Evolutionary conservation across 2,888 invertebrate genomes (phyloP).

Genomic region (Tetranychus truncatus): DNA sequence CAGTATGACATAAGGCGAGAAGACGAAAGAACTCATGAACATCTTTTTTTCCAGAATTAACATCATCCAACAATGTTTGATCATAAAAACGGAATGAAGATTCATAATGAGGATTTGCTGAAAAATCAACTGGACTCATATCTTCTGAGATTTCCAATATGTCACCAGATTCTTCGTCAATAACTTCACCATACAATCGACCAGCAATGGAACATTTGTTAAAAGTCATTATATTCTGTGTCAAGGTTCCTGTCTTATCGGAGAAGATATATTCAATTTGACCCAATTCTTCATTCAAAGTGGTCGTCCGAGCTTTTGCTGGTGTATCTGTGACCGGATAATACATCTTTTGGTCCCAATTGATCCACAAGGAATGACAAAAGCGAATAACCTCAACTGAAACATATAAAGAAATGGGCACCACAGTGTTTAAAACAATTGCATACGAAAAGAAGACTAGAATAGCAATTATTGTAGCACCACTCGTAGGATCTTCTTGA

Average conservation of each 20-base stretch:
- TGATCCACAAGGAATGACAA: constrained; percentile 91
- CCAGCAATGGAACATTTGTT: constrained; percentile 95
- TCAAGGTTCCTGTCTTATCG: constrained; percentile 96
- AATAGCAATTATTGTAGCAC: constrained; percentile 78
- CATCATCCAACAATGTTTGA: constrained; percentile 58
- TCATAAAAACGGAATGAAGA: constrained; percentile 87
- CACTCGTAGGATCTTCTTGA: constrained; percentile 52
- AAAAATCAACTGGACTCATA: constrained; percentile 68
- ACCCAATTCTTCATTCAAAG: constrained; percentile 92
- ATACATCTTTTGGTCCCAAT: constrained; percentile 98
- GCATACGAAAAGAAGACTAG: constrained; percentile 98
- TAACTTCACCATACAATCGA: constrained; percentile 70
- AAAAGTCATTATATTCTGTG: constrained; percentile 99
- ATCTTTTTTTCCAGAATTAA: constrained; percentile 48
- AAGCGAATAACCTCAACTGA: constrained; percentile 83
- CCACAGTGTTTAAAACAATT: constrained; percentile 96
- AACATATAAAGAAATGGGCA: constrained; percentile 97
- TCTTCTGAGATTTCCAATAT: constrained; percentile 49
- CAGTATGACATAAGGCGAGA: constrained; percentile 89
- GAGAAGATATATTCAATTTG: constrained; percentile 97
- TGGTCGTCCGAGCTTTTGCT: constrained; percentile 89
- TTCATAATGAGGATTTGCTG: constrained; percentile 80
- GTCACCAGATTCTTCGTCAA: constrained; percentile 70
- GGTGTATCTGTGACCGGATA: constrained; percentile 70
- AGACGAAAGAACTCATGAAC: constrained; percentile 74